Conservation (phyloP, 2,888 invertebrate species). For the Pollenia angustigena region DNA sequence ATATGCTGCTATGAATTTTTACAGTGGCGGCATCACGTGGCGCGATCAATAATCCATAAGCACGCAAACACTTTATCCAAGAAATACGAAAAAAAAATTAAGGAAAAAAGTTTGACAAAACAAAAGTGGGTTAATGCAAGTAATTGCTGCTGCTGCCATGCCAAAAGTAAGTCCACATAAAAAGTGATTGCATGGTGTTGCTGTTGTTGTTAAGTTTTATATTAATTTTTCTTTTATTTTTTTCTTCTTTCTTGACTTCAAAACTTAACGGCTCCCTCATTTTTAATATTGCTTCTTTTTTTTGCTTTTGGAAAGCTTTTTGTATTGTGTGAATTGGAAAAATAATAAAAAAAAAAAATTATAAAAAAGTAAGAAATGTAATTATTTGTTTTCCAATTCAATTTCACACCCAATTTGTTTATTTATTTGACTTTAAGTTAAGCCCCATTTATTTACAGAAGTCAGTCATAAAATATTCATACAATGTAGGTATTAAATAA, state of each 20-base stretch:
- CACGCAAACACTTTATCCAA: conserved; percentile 78
- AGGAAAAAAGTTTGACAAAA: conserved; percentile 35
- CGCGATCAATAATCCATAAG: conserved; percentile 81
- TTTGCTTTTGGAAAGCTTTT: conserved; percentile 39
- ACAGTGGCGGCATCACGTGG: conserved; percentile 77
- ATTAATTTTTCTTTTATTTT: conserved; percentile 65
- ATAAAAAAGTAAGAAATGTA: conserved; percentile 49
- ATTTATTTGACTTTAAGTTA: conserved; percentile 53
- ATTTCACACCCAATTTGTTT: conserved; percentile 69
- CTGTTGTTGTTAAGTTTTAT: conserved; percentile 52
- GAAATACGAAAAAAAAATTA: conserved; percentile 23
- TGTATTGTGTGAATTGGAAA: conserved; percentile 46
- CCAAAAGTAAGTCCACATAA: conserved; percentile 50
- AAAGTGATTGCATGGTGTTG: conserved; percentile 66
- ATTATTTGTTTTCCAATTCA: conserved; percentile 65
- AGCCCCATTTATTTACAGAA: conserved; percentile 56
- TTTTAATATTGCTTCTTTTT: conserved; percentile 33
- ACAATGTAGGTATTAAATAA: conserved; percentile 7
- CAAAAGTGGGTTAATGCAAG: conserved; percentile 80
- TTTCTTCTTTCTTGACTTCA: conserved; percentile 23
- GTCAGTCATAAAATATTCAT: conserved; percentile 1
- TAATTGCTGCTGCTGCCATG: conserved; percentile 67
- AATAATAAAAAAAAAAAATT: conserved; percentile 30
- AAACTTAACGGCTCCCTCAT: conserved; percentile 70
- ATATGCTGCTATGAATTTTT: conserved; percentile 47